A percentile compares a stretch with the other conserved stretches of the same genome.
Evolutionary conservation across 2,888 invertebrate species (phyloP).

Genomic region (Drosophila robusta): DNA sequence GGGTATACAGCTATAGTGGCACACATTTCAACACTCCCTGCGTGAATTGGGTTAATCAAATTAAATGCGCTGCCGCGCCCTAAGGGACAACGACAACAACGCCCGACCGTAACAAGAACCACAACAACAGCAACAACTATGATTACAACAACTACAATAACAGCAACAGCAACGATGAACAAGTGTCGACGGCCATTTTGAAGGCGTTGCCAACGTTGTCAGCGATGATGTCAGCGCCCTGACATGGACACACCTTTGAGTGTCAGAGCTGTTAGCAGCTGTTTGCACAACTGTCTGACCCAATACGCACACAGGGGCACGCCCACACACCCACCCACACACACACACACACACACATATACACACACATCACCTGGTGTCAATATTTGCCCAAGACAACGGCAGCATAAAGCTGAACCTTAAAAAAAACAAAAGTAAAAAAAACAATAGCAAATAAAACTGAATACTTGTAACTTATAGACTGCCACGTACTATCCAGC

Average conservation of each 20-base stretch:
- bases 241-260: slow-evolving; percentile 73
- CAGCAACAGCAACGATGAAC: slow-evolving; percentile 26
- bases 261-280: slow-evolving; percentile 69
- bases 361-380: slow-evolving; percentile 21
- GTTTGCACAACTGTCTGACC: slow-evolving; percentile 68
- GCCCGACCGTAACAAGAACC: slow-evolving; percentile 17
- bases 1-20: slow-evolving; percentile 19
- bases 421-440: slow-evolving; percentile 9
- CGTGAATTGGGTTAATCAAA: slow-evolving; percentile 81
- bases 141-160: slow-evolving; percentile 22
- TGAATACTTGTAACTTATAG: slow-evolving; percentile 29
- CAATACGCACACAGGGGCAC: slow-evolving; percentile 31
- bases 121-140: slow-evolving; percentile 8
- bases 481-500: slow-evolving; percentile 26
- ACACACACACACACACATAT: slow-evolving; percentile 12
- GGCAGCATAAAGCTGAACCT: slow-evolving; percentile 16
- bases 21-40: slow-evolving; percentile 48
- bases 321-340: slow-evolving; percentile 14
- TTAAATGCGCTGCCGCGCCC: slow-evolving; percentile 81
- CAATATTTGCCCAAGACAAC: slow-evolving; percentile 50
- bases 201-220: slow-evolving; percentile 72
- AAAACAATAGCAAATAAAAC: slow-evolving; percentile 14
- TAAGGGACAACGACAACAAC: slow-evolving; percentile 35
- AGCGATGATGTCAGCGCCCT: slow-evolving; percentile 73
- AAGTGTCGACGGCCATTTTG: slow-evolving; percentile 56